Percentiles rank a stretch among this genome's conserved stretches.
These are phyloP conservation scores for Drosophila lacicola DNA, from an alignment of 2,888 invertebrate genomes.

Conservation along the genomic window DNA sequence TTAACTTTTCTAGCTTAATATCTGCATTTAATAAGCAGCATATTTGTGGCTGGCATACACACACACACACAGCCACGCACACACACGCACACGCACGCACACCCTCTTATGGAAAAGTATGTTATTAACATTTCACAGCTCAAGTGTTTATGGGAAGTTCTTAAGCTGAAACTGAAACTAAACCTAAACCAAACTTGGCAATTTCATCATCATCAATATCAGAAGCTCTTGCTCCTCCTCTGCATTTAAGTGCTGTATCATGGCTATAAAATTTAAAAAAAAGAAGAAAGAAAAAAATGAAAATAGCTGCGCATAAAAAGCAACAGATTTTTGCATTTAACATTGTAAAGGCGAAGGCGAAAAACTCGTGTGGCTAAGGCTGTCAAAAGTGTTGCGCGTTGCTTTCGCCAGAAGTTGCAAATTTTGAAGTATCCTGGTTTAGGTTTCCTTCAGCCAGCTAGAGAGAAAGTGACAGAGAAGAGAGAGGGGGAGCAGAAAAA, in stretches of 20 bases:
- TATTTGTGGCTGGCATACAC: slow-evolving; percentile 10
- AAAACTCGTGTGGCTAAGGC: slow-evolving; percentile 27
- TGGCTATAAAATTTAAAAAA: slow-evolving; percentile 51
- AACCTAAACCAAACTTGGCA: slow-evolving; percentile 45
- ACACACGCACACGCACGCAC: neutral
- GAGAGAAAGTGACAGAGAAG: too few relatives aligned
- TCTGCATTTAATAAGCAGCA: slow-evolving; percentile 63
- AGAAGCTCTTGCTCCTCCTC: slow-evolving; percentile 7
- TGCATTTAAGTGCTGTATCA: slow-evolving; percentile 54
- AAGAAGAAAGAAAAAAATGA: neutral
- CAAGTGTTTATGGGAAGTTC: slow-evolving; percentile 68
- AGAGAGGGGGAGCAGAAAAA: too few relatives aligned
- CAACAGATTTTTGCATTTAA: slow-evolving; percentile 63
- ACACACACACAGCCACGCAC: neutral
- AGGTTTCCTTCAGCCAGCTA: neutral
- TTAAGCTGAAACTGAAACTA: slow-evolving; percentile 15
- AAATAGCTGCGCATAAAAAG: slow-evolving; percentile 48
- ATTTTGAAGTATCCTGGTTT: slow-evolving; percentile 37
- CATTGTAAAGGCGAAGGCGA: slow-evolving; percentile 49
- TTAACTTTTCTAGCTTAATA: slow-evolving; percentile 4
- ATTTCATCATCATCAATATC: slow-evolving; percentile 69
- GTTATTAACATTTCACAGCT: slow-evolving; percentile 59
- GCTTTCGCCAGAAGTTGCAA: slow-evolving; percentile 35
- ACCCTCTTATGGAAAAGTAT: slow-evolving; percentile 1
- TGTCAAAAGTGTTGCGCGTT: slow-evolving; percentile 46